Percentiles rank a stretch among this genome's conserved stretches.
Conservation (phyloP, 2,797 vertebrate genomes). For the Poecilia gillii region DNA sequence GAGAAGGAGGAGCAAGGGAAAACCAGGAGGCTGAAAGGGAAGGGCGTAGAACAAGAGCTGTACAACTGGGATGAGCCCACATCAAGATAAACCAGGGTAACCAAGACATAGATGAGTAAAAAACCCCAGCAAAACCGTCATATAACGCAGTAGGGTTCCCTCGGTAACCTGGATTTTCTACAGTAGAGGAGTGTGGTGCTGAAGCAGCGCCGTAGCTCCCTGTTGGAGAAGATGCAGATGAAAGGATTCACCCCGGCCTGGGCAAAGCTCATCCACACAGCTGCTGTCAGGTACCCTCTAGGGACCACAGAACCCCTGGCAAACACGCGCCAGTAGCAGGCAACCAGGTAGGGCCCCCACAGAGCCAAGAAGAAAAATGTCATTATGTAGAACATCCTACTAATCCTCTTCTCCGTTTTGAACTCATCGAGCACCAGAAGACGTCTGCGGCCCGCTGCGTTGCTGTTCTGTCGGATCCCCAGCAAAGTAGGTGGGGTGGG, state of each 20-base stretch:
- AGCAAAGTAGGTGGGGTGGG: constrained; percentile 97
- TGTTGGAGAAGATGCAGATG: constrained; percentile 99
- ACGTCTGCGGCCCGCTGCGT: constrained; percentile 94
- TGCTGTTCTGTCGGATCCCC: constrained; percentile 98
- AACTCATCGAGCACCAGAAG: constrained; percentile 99
- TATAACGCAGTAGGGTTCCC: constrained; percentile 99
- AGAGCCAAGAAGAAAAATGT: constrained; percentile 99
- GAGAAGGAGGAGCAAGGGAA: constrained; percentile 54
- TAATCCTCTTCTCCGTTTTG: constrained; percentile 99
- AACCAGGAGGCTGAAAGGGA: constrained; percentile 69
- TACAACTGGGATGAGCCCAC: constrained; percentile 79
- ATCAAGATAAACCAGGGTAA: constrained; percentile 80
- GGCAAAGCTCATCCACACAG: constrained; percentile 99
- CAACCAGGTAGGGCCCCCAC: constrained; percentile 98
- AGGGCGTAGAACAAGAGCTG: constrained; percentile 72
- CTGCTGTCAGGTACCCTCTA: constrained; percentile 98
- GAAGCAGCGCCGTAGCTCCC: constrained; percentile 99
- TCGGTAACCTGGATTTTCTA: constrained; percentile 99
- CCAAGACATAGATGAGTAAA: constrained; percentile 65
- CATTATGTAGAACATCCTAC: constrained; percentile 99
- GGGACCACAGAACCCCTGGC: constrained; percentile 95
- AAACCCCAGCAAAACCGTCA: constrained; percentile 85
- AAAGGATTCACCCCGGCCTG: constrained; percentile 99
- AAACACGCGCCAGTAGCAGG: constrained; percentile 99
- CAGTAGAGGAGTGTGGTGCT: constrained; percentile 99